A percentile compares a stretch with the other conserved stretches of the same genome.
phyloP scores from a whole-genome alignment of 2,888 invertebrate genomes.

The Lottia gigantea region DNA sequence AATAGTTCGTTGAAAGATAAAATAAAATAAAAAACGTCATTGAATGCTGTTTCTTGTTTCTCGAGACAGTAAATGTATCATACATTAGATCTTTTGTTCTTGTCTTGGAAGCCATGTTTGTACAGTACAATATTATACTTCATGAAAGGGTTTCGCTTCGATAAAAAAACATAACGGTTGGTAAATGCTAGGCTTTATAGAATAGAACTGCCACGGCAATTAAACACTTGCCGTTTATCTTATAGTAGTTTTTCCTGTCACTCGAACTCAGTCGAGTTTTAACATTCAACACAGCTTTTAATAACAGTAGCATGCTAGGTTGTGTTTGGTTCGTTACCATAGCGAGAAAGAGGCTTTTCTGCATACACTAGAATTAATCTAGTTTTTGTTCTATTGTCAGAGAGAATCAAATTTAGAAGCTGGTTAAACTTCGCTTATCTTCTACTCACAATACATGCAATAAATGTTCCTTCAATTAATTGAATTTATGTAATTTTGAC shows the following conservation, averaged over 20 bases:
- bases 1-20: too few relatives aligned
- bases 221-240: conserved; percentile 2
- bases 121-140: conserved; percentile 8
- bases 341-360: conserved; percentile 20
- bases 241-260: conserved; percentile 8
- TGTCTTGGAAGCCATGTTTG: neutral
- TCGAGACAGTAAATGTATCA: conserved; percentile 1
- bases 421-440: too few relatives aligned
- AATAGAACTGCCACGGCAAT: conserved; percentile 11
- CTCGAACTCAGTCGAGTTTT: neutral
- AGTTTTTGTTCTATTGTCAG: neutral
- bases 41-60: too few relatives aligned
- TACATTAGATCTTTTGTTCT: conserved; percentile 7
- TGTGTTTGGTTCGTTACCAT: conserved; percentile 20
- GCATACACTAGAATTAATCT: conserved; percentile 12
- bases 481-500: too few relatives aligned
- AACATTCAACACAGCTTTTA: conserved; percentile 15
- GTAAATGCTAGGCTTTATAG: neutral
- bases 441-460: too few relatives aligned
- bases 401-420: too few relatives aligned
- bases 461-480: too few relatives aligned
- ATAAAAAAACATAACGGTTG: neutral
- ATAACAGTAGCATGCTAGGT: conserved; percentile 11
- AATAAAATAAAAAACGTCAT: too few relatives aligned
- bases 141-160: conserved; percentile 3